Base-by-base conservation (phyloP, 1,140 invertebrate genomes). In the Lepidotrigona ventralis region DNA sequence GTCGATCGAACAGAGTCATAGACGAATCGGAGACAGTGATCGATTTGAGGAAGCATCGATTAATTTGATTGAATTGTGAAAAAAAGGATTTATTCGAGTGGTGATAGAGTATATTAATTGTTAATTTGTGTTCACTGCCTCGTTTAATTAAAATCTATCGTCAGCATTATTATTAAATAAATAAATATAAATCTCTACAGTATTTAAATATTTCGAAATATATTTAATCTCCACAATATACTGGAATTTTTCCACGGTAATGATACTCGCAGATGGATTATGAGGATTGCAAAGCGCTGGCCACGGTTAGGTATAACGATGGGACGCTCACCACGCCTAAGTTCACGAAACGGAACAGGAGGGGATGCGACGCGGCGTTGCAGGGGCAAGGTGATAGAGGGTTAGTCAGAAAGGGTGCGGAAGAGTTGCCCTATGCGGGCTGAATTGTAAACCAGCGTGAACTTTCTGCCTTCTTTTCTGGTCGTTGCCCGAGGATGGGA, bases 361-460 rank as follows among this genome's bases (percentile, higher is more conserved):
- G 64, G 33, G 70, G 56, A 56, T 51, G 56, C 17, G 39, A 77
- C 21, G 46, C 15, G 21, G 58, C 19, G 68, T 51, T 71, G 26
- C 33, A 1, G 23, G 21, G 39, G 53, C 33, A 77, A 51, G 66
- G 79, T 56, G 51, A 75, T 71, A 51, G 72, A 51, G 69, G 29
- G 72, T 51, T 79, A 71, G 80, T 56, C 71, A 69, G 79, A 70
- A 71, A 60, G 83, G 77, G 72, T 68, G 33, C 54, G 54, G 73
- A 64, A 74, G 77, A 72, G 83, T 87, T 69, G 81, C 60, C 88
- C 85, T 92, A 92, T 92, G 91, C 88, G 90, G 86, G 86, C 80
- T 90, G 91, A 92, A 92, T 92, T 89, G 90, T 91, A 92, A 92
- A 91, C 89, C 86, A 85, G 84, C 73, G 86, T 77, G 84, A 90